Conservation (phyloP, 2,113 vertebrate species). For the Galeopterus variegatus region DNA sequence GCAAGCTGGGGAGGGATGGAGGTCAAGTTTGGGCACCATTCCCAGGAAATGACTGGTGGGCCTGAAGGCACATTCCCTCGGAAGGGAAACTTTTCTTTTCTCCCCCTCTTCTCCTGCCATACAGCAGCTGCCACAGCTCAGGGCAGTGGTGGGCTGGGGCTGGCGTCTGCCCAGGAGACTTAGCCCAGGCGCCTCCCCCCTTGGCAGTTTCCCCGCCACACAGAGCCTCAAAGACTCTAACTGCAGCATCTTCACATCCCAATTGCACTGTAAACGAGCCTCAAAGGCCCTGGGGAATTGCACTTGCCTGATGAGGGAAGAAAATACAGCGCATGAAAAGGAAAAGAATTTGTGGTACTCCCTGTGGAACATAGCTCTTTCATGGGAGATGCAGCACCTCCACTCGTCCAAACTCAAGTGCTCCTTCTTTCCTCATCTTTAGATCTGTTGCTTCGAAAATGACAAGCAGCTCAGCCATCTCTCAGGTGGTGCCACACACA, state of each 20-base stretch:
- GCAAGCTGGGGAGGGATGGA: background rate
- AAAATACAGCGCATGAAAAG: slow-evolving; percentile 26
- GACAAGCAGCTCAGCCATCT: background rate
- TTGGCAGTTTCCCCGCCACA: background rate
- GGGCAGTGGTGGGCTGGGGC: background rate
- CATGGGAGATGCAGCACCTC: background rate
- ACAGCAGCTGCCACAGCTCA: background rate
- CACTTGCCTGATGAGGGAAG: slow-evolving; percentile 11
- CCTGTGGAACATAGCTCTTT: background rate
- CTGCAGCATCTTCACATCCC: background rate
- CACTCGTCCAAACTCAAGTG: background rate
- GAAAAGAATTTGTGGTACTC: background rate
- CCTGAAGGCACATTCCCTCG: background rate
- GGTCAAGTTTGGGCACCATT: background rate
- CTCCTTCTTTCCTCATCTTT: background rate
- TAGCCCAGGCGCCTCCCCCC: background rate
- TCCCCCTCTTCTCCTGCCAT: background rate
- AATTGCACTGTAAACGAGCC: slow-evolving; percentile 9
- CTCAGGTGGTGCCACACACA: background rate
- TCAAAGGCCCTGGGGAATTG: slow-evolving; percentile 28
- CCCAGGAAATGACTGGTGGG: background rate
- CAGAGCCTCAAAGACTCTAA: background rate
- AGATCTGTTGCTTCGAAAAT: background rate
- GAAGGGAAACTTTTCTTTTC: background rate
- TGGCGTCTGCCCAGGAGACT: background rate